A percentile compares a stretch with the other conserved stretches of the same genome.
These are phyloP conservation scores for Monodelphis domestica DNA, from an alignment of 2,797 vertebrate species.

Conservation along the genomic window DNA sequence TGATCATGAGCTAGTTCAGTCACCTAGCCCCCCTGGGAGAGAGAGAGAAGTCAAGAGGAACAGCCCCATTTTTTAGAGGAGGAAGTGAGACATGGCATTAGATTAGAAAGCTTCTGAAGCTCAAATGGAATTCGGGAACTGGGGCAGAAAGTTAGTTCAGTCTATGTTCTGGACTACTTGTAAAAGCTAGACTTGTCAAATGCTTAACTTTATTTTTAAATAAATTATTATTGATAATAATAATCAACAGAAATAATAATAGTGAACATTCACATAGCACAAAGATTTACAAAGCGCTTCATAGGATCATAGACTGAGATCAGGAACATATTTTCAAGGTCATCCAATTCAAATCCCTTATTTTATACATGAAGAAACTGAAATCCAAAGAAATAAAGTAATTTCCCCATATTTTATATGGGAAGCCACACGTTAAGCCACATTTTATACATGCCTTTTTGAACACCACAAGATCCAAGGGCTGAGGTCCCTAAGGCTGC, in stretches of 20 bases:
- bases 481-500: background rate
- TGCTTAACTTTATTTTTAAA: background rate
- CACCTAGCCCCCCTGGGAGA: background rate
- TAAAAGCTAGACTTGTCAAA: background rate
- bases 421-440: too few species aligned
- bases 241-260: background rate
- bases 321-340: background rate
- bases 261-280: background rate
- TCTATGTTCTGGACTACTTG: constrained; percentile 31
- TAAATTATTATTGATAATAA: background rate
- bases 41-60: background rate
- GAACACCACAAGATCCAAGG: background rate
- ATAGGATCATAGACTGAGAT: background rate
- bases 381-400: background rate
- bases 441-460: background rate
- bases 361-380: background rate
- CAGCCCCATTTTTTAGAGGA: constrained; percentile 1
- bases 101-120: constrained; percentile 1
- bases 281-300: background rate
- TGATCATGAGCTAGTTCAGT: background rate
- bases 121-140: background rate
- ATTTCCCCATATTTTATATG: too few species aligned
- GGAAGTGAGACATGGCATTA: background rate
- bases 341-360: background rate
- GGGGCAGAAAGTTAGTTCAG: constrained; percentile 28